phyloP scores from a whole-genome alignment of 1,140 invertebrate species.

The Caenorhabditis brenneri region DNA sequence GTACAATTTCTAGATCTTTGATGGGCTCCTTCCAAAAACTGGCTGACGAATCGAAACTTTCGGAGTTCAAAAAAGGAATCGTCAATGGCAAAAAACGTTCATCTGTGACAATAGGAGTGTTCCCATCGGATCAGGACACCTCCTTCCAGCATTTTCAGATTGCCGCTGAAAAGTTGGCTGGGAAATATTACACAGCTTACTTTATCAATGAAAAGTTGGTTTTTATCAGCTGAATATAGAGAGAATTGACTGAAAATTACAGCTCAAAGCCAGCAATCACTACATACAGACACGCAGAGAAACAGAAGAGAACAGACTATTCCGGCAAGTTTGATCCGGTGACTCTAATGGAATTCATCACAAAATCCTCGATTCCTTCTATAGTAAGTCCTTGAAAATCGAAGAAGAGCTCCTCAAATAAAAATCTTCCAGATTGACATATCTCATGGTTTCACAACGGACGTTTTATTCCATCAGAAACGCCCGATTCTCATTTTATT shows the following conservation, averaged over 20 bases:
- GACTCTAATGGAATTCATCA: constrained; percentile 41
- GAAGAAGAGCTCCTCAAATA: background rate
- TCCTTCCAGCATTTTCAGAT: constrained; percentile 52
- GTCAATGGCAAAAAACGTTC: background rate
- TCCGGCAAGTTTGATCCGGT: constrained; percentile 45
- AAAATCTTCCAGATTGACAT: constrained; percentile 44
- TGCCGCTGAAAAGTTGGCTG: constrained; percentile 31
- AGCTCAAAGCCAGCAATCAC: background rate
- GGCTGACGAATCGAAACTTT: background rate
- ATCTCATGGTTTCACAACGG: constrained; percentile 43
- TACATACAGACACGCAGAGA: constrained; percentile 36
- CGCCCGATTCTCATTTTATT: background rate
- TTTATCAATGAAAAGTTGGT: constrained; percentile 34
- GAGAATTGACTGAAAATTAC: background rate
- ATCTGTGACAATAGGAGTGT: constrained; percentile 27
- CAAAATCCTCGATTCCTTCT: constrained; percentile 30
- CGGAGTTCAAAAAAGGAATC: constrained; percentile 46
- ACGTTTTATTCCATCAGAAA: constrained; percentile 37
- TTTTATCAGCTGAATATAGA: background rate
- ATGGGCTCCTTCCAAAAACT: constrained; percentile 21
- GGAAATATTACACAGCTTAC: constrained; percentile 41
- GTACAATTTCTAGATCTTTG: background rate
- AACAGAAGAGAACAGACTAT: constrained; percentile 36
- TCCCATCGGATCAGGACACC: background rate
- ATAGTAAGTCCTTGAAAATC: constrained; percentile 2